Base-by-base conservation (phyloP, 2,888 invertebrate genomes). In the Nudaria mundana region DNA sequence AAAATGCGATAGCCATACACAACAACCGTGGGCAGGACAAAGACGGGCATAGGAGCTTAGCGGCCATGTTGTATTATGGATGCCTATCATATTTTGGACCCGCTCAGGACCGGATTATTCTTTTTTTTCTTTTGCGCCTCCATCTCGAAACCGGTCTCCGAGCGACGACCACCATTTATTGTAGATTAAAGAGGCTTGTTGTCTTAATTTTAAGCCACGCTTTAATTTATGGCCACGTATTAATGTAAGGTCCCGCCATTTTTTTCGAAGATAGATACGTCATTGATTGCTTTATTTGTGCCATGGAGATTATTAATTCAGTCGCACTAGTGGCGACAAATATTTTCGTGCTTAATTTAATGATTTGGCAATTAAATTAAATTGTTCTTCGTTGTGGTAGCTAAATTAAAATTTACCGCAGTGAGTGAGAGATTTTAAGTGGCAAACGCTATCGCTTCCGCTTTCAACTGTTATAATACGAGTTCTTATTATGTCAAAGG, bases 121-220 rank as follows among this genome's bases (percentile, higher is more conserved):
- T 82, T 85, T 87, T 70, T 85, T 70, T 85, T 59, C 66, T 85
- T 81, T 85, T 83, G 76, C 81, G 80, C 82, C 83, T 83, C 78
- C 81, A 77, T 81, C 85, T 82, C 75, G 56, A 66, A 87, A 87
- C 87, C 86, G 87, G 86, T 88, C 83, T 78, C 67, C 61, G 72
- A 73, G 76, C 79, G 84, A 79, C 83, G 84, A 80, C 84, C 78
- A 80, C 81, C 87, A 87, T 88, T 87, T 88, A 88, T 88, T 87
- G 85, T 87, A 88, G 88, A 89, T 89, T 89, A 89, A 89, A 88
- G 82, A 87, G 86, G 78, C 82, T 87, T 88, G 88, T 89, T 89
- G 89, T 89, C 89, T 89, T 88, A 88, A 89, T 89, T 89, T 88
- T 87, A 84, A 89, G 81, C 80, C 81, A 79, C 76, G 76, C 76